A percentile compares a stretch with the other conserved stretches of the same genome.
These are phyloP conservation scores for Trissolcus brochymenae DNA, from an alignment of 2,888 invertebrate species.

Conservation along the genomic window DNA sequence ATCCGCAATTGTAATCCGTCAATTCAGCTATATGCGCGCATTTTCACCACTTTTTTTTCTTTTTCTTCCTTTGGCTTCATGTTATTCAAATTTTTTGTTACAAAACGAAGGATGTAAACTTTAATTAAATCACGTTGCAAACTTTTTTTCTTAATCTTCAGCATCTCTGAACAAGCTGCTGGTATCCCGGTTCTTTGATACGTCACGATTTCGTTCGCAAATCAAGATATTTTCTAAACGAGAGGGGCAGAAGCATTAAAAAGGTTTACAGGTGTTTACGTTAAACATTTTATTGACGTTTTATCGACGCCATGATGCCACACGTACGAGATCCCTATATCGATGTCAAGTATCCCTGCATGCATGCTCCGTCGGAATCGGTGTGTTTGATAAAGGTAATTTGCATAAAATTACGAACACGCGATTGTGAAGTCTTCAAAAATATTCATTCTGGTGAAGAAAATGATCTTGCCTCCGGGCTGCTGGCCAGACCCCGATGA, in stretches of 20 bases:
- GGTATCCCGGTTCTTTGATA: too few species aligned
- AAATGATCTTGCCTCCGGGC: slow-evolving; percentile 26
- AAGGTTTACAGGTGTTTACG: background rate
- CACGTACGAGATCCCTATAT: background rate
- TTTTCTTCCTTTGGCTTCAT: too few species aligned
- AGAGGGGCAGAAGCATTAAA: too few species aligned
- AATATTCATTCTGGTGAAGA: slow-evolving; percentile 22
- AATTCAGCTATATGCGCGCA: too few species aligned
- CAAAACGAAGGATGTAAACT: too few species aligned
- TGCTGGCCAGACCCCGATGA: background rate
- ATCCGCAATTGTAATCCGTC: too few species aligned
- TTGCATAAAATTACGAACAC: slow-evolving; percentile 32
- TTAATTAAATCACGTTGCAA: too few species aligned
- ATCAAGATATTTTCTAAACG: background rate
- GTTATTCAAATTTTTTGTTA: too few species aligned
- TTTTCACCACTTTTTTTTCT: too few species aligned
- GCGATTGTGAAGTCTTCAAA: slow-evolving; percentile 24
- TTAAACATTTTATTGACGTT: slow-evolving; percentile 8
- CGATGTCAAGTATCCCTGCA: slow-evolving; percentile 1
- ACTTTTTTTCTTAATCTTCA: too few species aligned
- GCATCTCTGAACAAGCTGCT: too few species aligned
- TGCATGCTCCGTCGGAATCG: background rate
- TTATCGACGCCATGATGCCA: slow-evolving; percentile 5
- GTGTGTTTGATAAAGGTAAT: slow-evolving; percentile 7
- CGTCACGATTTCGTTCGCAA: too few species aligned